A percentile compares a stretch with the other conserved stretches of the same genome.
phyloP scores from a whole-genome alignment of 2,888 invertebrate species.

The Unio delphinus region DNA sequence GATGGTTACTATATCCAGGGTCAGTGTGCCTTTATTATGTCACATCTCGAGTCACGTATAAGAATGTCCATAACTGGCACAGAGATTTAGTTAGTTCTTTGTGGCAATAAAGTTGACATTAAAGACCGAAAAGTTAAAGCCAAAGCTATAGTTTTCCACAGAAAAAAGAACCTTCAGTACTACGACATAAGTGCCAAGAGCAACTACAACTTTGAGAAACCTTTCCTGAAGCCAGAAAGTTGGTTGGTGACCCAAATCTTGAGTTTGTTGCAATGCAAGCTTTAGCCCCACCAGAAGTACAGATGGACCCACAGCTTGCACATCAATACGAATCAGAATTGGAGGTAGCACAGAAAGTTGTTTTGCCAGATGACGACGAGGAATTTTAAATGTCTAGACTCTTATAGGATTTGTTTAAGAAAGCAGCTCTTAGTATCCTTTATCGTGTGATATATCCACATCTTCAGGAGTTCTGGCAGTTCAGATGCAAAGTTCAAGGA shows the following conservation, averaged over 20 bases:
- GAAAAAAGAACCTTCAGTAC: slow-evolving; percentile 99
- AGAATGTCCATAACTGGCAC: slow-evolving; percentile 99
- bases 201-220: slow-evolving; percentile 99
- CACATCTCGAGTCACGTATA: slow-evolving; percentile 98
- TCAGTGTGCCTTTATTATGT: slow-evolving; percentile 95
- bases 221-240: slow-evolving; percentile 97
- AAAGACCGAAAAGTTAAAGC: slow-evolving; percentile 99
- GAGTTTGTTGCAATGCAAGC: slow-evolving; percentile 99
- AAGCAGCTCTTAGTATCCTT: too few species aligned
- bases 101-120: slow-evolving; percentile 99
- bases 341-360: slow-evolving; percentile 91
- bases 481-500: too few species aligned
- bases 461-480: too few species aligned
- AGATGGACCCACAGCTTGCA: slow-evolving; percentile 98
- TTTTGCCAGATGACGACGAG: slow-evolving; percentile 97
- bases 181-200: slow-evolving; percentile 99
- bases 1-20: slow-evolving; percentile 99
- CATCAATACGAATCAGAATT: slow-evolving; percentile 97
- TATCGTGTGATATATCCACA: too few species aligned
- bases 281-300: slow-evolving; percentile 96
- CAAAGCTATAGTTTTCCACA: slow-evolving; percentile 98
- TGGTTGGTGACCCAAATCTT: slow-evolving; percentile 98
- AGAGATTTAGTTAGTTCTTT: slow-evolving; percentile 97
- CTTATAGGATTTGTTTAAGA: too few species aligned
- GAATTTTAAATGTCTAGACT: slow-evolving; percentile 72